phyloP scores from a whole-genome alignment of 2,888 invertebrate species.

The Alloscopus bannaensis region DNA sequence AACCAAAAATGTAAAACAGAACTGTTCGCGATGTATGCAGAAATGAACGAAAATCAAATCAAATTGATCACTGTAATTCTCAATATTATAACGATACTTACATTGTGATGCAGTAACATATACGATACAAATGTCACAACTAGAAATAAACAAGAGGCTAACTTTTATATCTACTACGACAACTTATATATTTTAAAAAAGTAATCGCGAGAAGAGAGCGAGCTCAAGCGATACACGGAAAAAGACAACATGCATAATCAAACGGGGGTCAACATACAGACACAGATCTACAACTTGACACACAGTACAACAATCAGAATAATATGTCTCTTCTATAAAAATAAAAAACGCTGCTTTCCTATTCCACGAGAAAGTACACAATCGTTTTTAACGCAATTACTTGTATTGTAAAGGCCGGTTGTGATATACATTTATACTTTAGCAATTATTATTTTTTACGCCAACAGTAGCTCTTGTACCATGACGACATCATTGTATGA shows the following conservation, averaged over 20 bases:
- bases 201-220: background rate
- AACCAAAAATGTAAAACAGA: background rate
- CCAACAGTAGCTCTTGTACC: background rate
- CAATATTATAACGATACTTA: background rate
- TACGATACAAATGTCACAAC: conserved; percentile 4
- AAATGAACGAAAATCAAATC: background rate
- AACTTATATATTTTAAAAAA: background rate
- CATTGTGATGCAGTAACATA: background rate
- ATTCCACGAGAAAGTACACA: background rate
- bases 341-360: background rate
- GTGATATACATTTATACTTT: background rate
- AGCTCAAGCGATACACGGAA: background rate
- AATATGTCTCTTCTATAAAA: conserved; percentile 32
- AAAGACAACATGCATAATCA: background rate
- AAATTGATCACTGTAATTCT: background rate
- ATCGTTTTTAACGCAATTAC: background rate
- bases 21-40: background rate
- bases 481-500: background rate
- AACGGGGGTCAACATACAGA: conserved; percentile 6
- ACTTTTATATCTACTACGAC: no score
- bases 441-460: background rate
- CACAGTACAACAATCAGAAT: no score
- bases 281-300: background rate
- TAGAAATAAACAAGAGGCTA: conserved; percentile 1
- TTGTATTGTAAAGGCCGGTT: conserved; percentile 10